A percentile compares a stretch with the other conserved stretches of the same genome.
Conservation (phyloP, 2,113 vertebrate species). For the Oryzias melastigma region DNA sequence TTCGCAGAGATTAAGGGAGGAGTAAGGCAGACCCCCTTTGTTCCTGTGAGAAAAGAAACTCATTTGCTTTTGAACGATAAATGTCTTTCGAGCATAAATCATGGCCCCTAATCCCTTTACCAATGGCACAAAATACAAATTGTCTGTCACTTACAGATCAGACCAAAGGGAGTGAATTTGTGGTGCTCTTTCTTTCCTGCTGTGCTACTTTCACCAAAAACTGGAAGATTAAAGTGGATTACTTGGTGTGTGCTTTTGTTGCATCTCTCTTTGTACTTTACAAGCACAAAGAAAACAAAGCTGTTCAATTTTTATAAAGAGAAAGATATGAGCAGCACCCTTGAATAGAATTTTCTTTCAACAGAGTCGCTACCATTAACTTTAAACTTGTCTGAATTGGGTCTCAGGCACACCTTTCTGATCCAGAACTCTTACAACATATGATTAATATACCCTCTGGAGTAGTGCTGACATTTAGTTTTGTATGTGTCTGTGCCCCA, state of each 20-base stretch:
- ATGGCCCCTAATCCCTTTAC: conserved; percentile 77
- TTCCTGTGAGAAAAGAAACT: conserved; percentile 78
- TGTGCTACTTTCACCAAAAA: conserved; percentile 35
- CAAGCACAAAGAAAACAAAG: neutral
- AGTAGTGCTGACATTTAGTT: conserved; percentile 67
- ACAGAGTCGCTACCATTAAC: conserved; percentile 26
- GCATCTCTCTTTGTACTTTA: conserved; percentile 19
- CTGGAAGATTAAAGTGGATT: conserved; percentile 33
- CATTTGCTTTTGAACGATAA: conserved; percentile 80
- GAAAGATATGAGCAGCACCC: conserved; percentile 21
- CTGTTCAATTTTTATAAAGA: neutral
- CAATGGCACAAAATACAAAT: conserved; percentile 78
- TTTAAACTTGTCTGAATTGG: conserved; percentile 32
- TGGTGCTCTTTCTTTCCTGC: conserved; percentile 32
- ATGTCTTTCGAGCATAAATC: conserved; percentile 80
- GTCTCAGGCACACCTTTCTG: conserved; percentile 52
- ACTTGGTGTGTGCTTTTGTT: conserved; percentile 13
- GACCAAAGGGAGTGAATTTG: conserved; percentile 68
- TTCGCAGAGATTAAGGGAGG: conserved; percentile 78
- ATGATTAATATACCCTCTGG: conserved; percentile 64
- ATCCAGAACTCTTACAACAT: conserved; percentile 44
- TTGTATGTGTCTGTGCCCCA: conserved; percentile 48
- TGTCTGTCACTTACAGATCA: conserved; percentile 74
- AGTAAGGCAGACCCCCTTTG: conserved; percentile 71
- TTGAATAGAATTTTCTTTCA: conserved; percentile 18